phyloP scores from a whole-genome alignment of 2,797 vertebrate genomes.

The Fistularia commersonii region DNA sequence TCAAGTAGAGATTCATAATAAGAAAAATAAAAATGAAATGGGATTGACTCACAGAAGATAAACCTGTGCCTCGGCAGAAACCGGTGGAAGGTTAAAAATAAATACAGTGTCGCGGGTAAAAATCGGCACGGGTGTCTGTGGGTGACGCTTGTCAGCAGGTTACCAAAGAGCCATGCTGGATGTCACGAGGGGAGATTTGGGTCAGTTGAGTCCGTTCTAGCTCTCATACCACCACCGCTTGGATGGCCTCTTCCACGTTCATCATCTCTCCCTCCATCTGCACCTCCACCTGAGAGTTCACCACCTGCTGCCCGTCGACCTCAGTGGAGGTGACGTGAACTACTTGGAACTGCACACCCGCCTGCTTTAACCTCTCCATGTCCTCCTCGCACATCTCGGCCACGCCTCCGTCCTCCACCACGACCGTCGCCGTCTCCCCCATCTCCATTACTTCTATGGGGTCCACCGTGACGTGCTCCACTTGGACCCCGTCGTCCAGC shows the following conservation, averaged over 20 bases:
- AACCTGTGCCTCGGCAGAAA: too few species aligned
- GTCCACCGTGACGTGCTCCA: conserved; percentile 87
- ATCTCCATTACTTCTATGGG: conserved; percentile 86
- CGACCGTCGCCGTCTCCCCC: conserved; percentile 82
- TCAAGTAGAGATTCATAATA: too few species aligned
- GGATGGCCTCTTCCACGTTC: conserved; percentile 52
- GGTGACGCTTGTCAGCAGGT: too few species aligned
- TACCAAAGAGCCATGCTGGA: too few species aligned
- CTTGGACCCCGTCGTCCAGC: conserved; percentile 81
- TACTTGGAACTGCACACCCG: conserved; percentile 85
- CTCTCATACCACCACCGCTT: conserved; percentile 52
- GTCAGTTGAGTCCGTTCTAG: neutral
- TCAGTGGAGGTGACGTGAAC: conserved; percentile 73
- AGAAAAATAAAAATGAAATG: too few species aligned
- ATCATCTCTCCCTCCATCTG: conserved; percentile 70
- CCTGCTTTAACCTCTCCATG: conserved; percentile 70
- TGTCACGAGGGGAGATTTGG: too few species aligned
- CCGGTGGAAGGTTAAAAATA: too few species aligned
- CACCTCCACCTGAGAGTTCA: conserved; percentile 82
- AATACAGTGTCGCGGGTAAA: too few species aligned
- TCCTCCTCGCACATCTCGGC: conserved; percentile 75
- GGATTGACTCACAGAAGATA: too few species aligned
- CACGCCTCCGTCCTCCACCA: conserved; percentile 75
- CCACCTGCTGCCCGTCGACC: conserved; percentile 76
- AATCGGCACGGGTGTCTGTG: too few species aligned